A percentile compares a stretch with the other conserved stretches of the same genome.
phyloP scores from a whole-genome alignment of 2,113 vertebrate genomes.

The Epinephelus fuscoguttatus region DNA sequence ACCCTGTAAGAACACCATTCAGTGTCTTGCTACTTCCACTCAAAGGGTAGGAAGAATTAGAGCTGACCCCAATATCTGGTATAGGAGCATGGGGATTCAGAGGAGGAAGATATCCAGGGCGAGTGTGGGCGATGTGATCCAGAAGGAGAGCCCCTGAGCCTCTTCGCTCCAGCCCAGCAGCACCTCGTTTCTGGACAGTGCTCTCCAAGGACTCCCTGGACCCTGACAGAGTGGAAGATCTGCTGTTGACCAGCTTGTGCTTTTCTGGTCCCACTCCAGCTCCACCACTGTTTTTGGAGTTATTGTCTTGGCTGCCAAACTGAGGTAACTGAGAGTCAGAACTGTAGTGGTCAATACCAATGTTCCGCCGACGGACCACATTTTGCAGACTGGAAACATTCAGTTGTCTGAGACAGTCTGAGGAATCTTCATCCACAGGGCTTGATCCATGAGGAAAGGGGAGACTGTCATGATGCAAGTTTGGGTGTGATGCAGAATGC shows the following conservation, averaged over 20 bases:
- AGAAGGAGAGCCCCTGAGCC: constrained; percentile 85
- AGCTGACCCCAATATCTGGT: constrained; percentile 81
- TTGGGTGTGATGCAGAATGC: constrained; percentile 78
- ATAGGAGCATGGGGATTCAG: constrained; percentile 86
- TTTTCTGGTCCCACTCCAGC: constrained; percentile 80
- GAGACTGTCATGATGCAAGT: constrained; percentile 77
- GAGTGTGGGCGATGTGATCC: constrained; percentile 84
- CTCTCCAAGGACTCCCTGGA: constrained; percentile 87
- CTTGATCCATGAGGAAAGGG: constrained; percentile 43
- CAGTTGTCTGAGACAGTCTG: constrained; percentile 78
- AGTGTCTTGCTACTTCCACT: constrained; percentile 66
- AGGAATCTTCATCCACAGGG: constrained; percentile 77
- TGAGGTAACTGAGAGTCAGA: constrained; percentile 90
- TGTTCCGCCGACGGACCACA: constrained; percentile 86
- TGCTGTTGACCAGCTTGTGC: constrained; percentile 83
- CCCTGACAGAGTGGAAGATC: constrained; percentile 81
- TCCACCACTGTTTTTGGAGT: constrained; percentile 22
- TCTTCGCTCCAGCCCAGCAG: constrained; percentile 81
- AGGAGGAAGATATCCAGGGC: constrained; percentile 90
- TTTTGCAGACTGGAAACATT: constrained; percentile 87
- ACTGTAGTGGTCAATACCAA: constrained; percentile 89
- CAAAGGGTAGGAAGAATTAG: constrained; percentile 53
- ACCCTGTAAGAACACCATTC: constrained; percentile 58
- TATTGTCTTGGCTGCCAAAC: constrained; percentile 70
- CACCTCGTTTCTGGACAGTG: constrained; percentile 76